phyloP scores from a whole-genome alignment of 2,888 invertebrate genomes.

The Orchesellides sinensis region DNA sequence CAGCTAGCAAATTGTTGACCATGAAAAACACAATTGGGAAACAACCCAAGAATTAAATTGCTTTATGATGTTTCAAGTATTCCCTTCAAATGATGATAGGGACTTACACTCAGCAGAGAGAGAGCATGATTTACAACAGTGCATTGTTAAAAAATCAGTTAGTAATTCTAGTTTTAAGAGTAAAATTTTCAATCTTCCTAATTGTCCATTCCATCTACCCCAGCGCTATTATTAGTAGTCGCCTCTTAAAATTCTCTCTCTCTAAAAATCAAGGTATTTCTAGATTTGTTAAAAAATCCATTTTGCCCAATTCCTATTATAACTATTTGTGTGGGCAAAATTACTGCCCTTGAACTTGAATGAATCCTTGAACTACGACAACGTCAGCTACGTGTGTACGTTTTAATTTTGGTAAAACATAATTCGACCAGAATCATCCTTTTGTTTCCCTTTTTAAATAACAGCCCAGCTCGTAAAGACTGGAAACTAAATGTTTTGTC shows the following conservation, averaged over 20 bases:
- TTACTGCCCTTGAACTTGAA: conserved; percentile 55
- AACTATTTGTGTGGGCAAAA: conserved; percentile 41
- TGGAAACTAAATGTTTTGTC: no score
- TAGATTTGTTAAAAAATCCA: neutral
- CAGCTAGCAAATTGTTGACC: conserved; percentile 8
- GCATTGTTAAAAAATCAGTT: neutral
- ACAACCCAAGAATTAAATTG: neutral
- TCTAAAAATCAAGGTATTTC: neutral
- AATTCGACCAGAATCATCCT: no score
- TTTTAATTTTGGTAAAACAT: no score
- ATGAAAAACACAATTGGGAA: conserved; percentile 14
- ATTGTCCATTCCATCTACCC: conserved; percentile 54
- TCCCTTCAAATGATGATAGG: neutral
- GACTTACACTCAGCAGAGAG: neutral
- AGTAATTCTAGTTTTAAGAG: conserved; percentile 20
- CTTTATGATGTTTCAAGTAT: neutral
- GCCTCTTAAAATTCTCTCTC: neutral
- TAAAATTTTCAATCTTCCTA: conserved; percentile 25
- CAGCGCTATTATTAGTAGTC: conserved; percentile 31
- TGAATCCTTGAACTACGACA: conserved; percentile 17
- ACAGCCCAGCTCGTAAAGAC: neutral
- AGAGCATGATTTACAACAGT: conserved; percentile 4
- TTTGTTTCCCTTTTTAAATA: neutral
- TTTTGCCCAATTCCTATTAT: conserved; percentile 10
- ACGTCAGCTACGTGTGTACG: neutral